Conservation (phyloP, 2,797 vertebrate genomes). For the Urosaurus nigricauda region DNA sequence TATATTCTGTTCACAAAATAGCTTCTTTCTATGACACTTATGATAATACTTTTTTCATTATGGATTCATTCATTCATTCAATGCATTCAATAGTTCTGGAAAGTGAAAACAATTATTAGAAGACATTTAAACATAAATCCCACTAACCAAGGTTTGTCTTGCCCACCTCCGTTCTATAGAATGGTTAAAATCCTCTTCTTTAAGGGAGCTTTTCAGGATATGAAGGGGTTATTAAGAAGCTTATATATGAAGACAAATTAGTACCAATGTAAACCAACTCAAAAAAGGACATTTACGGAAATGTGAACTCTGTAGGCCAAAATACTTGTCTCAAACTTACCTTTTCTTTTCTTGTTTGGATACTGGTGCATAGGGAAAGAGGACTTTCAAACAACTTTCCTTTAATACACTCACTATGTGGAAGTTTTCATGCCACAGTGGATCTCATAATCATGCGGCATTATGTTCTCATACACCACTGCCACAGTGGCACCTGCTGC, state of each 20-base stretch:
- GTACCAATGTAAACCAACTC: too few species aligned
- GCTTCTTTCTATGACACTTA: not conserved
- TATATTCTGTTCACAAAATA: not conserved
- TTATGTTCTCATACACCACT: too few species aligned
- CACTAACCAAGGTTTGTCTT: not conserved
- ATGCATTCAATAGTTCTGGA: not conserved
- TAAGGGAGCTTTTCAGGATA: not conserved
- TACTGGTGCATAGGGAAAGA: too few species aligned
- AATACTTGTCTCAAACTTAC: too few species aligned
- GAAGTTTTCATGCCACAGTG: conserved; percentile 4
- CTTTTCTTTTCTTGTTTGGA: too few species aligned
- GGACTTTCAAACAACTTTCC: not conserved
- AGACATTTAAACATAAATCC: not conserved
- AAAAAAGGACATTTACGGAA: too few species aligned
- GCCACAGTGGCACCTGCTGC: too few species aligned
- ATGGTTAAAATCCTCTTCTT: not conserved
- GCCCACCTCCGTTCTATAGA: not conserved
- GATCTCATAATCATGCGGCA: too few species aligned
- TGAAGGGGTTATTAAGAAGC: too few species aligned
- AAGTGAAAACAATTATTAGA: not conserved
- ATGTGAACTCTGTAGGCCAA: too few species aligned
- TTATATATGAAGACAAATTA: too few species aligned
- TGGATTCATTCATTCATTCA: not conserved
- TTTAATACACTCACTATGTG: conserved; percentile 16
- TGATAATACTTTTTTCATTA: not conserved